Base-by-base conservation (phyloP, 92 coral and sea anemone genomes). In the Diadumene lineata region DNA sequence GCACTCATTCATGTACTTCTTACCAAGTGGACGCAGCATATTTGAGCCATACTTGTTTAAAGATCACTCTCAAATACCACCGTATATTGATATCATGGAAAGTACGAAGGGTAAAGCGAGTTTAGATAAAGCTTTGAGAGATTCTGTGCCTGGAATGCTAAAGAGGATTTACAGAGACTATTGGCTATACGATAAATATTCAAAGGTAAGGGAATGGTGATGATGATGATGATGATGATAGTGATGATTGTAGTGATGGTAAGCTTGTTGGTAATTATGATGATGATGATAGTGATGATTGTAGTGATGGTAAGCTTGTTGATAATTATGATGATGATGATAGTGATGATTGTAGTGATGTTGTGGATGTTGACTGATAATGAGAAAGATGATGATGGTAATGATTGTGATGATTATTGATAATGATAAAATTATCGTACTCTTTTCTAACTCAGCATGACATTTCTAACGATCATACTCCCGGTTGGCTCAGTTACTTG, bases 121-220 rank as follows among this genome's bases (percentile, higher is more conserved):
- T 50, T 90, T 91, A n/a, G 87, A 91, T 34, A 79, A 74, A 57
- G 85, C 97, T 56, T 58, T 91, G 65, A 86, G 86, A 50, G 93
- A 91, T 53, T 73, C 92, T 33, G 80, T 91, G 34, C 93, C 97
- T 63, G 90, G 89, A 11, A 30, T 88, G 11, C 65, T 84, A 23
- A 44, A 82, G 30, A 69, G 84, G 16, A 77, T 91, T 28, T 77
- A 88, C 60, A 62, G 72, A n/a, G 97, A 85, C 48, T 53, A n/a
- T 22, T 32, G 78, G 62, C 75, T 91, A 19, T 65, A 55, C 44
- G 55, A 66, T 74, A 79, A 80, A n/a, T 81, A 84, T 51, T 84
- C 97, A 0, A 91, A 91, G 92, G 97, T 91, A 61, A 46, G 66
- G n/a, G 7, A 46, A 22, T 38, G 38, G 55, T 73, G 50, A 43